A percentile compares a stretch with the other conserved stretches of the same genome.
phyloP scores from a whole-genome alignment of 64 coral and sea anemone genomes.

The Porites lutea region DNA sequence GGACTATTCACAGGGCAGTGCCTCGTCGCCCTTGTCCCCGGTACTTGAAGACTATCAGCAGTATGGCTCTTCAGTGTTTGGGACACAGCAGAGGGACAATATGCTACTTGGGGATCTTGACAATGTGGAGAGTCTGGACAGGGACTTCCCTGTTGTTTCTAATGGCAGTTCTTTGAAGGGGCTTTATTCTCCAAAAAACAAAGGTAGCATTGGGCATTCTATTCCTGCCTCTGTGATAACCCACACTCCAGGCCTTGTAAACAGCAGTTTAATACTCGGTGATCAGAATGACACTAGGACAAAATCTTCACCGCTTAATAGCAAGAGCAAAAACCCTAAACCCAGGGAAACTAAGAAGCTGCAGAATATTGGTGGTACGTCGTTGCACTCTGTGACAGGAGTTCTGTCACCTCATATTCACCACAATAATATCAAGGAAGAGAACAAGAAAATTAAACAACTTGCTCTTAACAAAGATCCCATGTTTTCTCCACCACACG shows the following conservation, averaged over 20 bases:
- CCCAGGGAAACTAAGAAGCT: conserved; percentile 10
- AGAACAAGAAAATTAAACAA: conserved; percentile 36
- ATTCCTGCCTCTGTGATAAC: conserved; percentile 86
- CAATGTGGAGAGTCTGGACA: conserved; percentile 54
- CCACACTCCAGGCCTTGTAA: conserved; percentile 35
- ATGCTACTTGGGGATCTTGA: conserved; percentile 75
- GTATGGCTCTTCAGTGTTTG: conserved; percentile 87
- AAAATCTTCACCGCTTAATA: conserved; percentile 29
- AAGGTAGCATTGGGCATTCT: conserved; percentile 34
- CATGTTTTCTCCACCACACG: conserved; percentile 91
- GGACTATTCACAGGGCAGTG: conserved; percentile 87
- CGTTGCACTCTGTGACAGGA: not conserved
- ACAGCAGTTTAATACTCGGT: conserved; percentile 16
- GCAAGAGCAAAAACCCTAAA: conserved; percentile 26
- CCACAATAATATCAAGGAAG: conserved; percentile 12
- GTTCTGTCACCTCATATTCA: conserved; percentile 16
- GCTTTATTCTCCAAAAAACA: conserved; percentile 11
- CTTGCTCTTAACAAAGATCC: conserved; percentile 89
- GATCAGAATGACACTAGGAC: not conserved
- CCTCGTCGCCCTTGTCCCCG: conserved; percentile 60
- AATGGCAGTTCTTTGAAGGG: conserved; percentile 60
- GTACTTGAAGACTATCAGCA: conserved; percentile 76
- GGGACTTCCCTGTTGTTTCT: conserved; percentile 48
- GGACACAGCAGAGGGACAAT: conserved; percentile 74
- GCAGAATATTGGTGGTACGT: not conserved